Evolutionary conservation across 1,140 invertebrate genomes (phyloP).

Genomic region (Andrena cerasifolii): DNA sequence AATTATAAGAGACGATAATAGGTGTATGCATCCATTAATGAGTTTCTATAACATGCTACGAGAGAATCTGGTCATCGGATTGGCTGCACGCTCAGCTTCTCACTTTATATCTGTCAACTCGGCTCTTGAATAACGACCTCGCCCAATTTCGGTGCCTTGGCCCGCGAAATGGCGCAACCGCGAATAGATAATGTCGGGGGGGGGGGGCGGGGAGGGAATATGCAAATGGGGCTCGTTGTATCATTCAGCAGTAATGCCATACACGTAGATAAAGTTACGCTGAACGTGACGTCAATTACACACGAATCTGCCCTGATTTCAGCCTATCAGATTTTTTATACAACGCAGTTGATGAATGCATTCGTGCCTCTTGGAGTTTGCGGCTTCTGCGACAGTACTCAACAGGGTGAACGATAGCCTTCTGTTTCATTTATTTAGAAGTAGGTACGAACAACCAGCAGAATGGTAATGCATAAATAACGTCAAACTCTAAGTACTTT

Average conservation of each 20-base stretch:
- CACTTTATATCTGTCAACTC: conserved; percentile 59
- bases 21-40: conserved; percentile 28
- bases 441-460: too few species aligned
- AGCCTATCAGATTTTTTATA: neutral
- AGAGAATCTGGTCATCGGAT: conserved; percentile 25
- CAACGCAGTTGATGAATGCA: neutral
- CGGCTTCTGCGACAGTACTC: neutral
- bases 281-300: conserved; percentile 56
- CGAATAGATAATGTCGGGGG: conserved; percentile 57
- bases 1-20: conserved; percentile 23
- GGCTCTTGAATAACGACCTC: conserved; percentile 63
- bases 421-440: neutral
- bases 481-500: too few species aligned
- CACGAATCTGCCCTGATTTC: conserved; percentile 13
- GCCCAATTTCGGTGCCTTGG: conserved; percentile 55
- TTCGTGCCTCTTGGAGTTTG: neutral
- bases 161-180: conserved; percentile 54
- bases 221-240: conserved; percentile 51
- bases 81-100: conserved; percentile 49
- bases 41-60: neutral
- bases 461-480: too few species aligned
- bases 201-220: conserved; percentile 50
- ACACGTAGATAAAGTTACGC: conserved; percentile 51
- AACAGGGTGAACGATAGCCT: neutral
- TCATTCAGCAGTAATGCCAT: conserved; percentile 51